Evolutionary conservation across 2,113 vertebrate species (phyloP).

Genomic region (Varanus komodoensis): DNA sequence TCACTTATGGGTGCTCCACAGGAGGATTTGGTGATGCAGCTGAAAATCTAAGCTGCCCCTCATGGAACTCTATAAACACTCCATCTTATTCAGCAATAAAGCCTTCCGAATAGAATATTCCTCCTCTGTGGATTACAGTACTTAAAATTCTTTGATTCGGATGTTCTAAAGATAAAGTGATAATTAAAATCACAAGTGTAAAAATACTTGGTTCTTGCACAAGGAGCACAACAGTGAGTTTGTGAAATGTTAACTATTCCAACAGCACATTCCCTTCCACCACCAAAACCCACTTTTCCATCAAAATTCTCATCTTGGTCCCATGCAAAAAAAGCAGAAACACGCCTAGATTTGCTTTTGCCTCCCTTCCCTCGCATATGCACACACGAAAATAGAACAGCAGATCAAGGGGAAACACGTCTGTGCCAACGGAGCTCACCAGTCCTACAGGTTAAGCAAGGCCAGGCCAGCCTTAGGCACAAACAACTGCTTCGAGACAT

Average conservation of each 20-base stretch:
- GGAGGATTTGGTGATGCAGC: slow-evolving; percentile 1
- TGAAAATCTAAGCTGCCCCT: background rate
- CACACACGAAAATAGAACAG: background rate
- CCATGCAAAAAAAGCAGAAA: background rate
- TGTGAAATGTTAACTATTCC: background rate
- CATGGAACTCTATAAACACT: slow-evolving; percentile 20
- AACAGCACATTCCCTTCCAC: background rate
- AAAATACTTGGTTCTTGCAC: slow-evolving; percentile 39
- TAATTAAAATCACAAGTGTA: slow-evolving; percentile 48
- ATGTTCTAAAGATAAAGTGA: slow-evolving; percentile 52
- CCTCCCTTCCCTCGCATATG: background rate
- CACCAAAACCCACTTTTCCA: background rate
- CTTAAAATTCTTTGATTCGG: slow-evolving; percentile 44
- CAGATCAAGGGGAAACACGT: background rate
- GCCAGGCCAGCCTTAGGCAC: background rate
- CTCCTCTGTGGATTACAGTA: slow-evolving; percentile 54
- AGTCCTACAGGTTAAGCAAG: background rate
- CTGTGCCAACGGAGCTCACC: background rate
- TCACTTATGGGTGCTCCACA: background rate
- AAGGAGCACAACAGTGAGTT: slow-evolving; percentile 24
- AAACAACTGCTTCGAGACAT: background rate
- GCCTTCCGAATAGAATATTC: slow-evolving; percentile 48
- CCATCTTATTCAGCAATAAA: slow-evolving; percentile 42
- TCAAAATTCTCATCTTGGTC: background rate
- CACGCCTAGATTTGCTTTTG: background rate